phyloP scores from a whole-genome alignment of 2,797 vertebrate genomes.

The Oreochromis grahami region DNA sequence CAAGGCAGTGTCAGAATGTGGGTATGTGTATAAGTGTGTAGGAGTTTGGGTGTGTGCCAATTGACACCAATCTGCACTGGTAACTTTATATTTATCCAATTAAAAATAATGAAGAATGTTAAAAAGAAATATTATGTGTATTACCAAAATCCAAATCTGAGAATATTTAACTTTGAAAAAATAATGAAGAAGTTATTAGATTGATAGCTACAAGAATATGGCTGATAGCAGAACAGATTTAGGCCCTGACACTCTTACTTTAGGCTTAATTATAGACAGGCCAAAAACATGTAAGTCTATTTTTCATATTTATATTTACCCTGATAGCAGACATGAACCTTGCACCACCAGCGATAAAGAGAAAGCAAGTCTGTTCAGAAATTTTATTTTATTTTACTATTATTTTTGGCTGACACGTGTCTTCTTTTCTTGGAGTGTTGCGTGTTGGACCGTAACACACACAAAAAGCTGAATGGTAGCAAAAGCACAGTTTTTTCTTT shows the following conservation, averaged over 20 bases:
- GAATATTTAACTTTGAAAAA: not conserved
- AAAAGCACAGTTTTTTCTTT: not conserved
- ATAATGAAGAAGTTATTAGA: not conserved
- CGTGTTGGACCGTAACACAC: not conserved
- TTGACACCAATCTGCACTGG: not conserved
- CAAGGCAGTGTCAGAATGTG: slow-evolving; percentile 3
- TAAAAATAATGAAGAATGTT: not conserved
- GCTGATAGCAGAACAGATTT: not conserved
- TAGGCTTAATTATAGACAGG: not conserved
- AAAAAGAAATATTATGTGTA: not conserved
- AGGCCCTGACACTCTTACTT: not conserved
- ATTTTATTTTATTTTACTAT: not conserved
- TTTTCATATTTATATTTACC: not conserved
- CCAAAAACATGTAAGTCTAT: not conserved
- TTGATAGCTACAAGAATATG: not conserved
- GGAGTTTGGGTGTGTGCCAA: not conserved
- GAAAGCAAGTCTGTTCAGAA: not conserved
- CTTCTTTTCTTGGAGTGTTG: not conserved
- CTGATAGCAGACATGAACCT: not conserved
- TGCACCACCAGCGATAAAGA: not conserved
- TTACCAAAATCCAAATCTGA: not conserved
- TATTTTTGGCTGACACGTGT: not conserved
- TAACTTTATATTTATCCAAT: not conserved
- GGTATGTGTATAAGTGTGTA: slow-evolving; percentile 5
- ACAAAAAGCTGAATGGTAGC: not conserved